These are phyloP conservation scores for Acleris holmiana DNA, from an alignment of 2,888 invertebrate genomes.

Conservation along the genomic window DNA sequence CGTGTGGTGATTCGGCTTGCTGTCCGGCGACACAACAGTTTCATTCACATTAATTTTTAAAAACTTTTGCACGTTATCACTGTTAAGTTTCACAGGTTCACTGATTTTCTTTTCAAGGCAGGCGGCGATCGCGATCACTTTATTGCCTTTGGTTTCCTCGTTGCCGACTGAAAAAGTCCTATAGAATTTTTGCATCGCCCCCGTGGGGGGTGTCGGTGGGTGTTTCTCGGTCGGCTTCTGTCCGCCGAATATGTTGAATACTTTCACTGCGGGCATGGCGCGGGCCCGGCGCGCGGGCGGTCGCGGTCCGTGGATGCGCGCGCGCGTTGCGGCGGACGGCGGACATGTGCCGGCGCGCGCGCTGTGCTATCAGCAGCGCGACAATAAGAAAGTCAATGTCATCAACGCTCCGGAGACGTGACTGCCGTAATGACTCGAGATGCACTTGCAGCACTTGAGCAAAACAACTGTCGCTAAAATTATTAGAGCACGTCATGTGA, in stretches of 20 bases:
- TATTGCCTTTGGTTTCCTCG: conserved; percentile 73
- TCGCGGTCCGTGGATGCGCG: conserved; percentile 76
- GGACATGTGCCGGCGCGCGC: conserved; percentile 67
- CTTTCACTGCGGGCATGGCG: conserved; percentile 84
- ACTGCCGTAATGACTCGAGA: conserved; percentile 53
- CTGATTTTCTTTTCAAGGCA: conserved; percentile 74
- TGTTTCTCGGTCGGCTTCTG: conserved; percentile 81
- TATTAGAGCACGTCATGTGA: conserved; percentile 20
- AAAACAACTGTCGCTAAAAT: conserved; percentile 20
- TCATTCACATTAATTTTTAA: conserved; percentile 58
- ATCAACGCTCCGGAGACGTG: conserved; percentile 62
- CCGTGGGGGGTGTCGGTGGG: conserved; percentile 62
- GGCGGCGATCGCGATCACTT: conserved; percentile 80
- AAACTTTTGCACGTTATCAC: conserved; percentile 74
- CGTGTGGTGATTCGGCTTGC: conserved; percentile 60
- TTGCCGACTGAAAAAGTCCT: conserved; percentile 79
- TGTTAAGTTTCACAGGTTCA: conserved; percentile 66
- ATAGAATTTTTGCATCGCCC: conserved; percentile 80
- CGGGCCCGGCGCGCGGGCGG: conserved; percentile 71
- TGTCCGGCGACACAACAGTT: conserved; percentile 61
- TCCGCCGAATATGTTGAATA: conserved; percentile 82
- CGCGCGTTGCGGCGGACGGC: conserved; percentile 77
- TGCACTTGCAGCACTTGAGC: conserved; percentile 41
- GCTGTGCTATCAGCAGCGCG: conserved; percentile 62
- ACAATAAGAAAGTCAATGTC: conserved; percentile 82